phyloP scores from a whole-genome alignment of 1,140 invertebrate species.

The Berghia stephanieae region DNA sequence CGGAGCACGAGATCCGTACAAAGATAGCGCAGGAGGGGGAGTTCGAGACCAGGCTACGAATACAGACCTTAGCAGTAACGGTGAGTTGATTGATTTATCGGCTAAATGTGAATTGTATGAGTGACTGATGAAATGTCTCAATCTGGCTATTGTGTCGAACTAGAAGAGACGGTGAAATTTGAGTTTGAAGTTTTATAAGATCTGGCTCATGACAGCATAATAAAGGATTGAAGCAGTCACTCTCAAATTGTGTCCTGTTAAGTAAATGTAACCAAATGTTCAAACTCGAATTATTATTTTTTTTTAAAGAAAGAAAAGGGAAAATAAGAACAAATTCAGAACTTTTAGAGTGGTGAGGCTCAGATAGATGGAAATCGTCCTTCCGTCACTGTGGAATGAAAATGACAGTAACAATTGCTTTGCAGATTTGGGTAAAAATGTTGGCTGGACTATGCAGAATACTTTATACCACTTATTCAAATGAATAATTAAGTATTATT shows the following conservation, averaged over 20 bases:
- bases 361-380: no score
- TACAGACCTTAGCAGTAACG: slow-evolving; percentile 64
- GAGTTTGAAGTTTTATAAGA: neutral
- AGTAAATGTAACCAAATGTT: neutral
- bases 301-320: no score
- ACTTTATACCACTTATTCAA: no score
- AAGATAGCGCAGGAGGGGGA: slow-evolving; percentile 3
- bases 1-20: no score
- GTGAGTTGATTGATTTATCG: slow-evolving; percentile 37
- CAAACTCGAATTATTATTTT: no score
- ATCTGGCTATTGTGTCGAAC: neutral
- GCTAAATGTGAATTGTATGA: neutral
- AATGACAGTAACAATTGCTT: no score
- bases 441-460: no score
- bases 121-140: neutral
- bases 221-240: neutral
- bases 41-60: slow-evolving; percentile 60
- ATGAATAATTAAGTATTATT: neutral
- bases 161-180: neutral
- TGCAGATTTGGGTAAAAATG: no score
- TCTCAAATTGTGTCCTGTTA: neutral
- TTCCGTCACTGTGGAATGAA: no score
- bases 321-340: no score
- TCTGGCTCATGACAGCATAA: neutral
- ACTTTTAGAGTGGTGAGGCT: no score